Evolutionary conservation across 2,888 invertebrate genomes (phyloP).

Genomic region (Cerceris rybyensis): DNA sequence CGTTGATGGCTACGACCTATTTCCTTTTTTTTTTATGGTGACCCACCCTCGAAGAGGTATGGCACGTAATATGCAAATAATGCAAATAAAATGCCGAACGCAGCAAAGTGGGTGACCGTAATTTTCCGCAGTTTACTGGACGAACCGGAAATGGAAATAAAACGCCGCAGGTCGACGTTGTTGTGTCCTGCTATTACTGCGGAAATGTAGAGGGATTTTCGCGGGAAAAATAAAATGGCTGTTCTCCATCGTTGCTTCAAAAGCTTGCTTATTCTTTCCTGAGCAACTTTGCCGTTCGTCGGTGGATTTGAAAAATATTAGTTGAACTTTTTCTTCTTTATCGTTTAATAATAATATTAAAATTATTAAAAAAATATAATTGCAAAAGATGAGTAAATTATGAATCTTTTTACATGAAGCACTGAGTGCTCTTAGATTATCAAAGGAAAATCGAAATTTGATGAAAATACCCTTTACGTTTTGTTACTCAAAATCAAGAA

Average conservation of each 20-base stretch:
- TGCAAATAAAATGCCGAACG: constrained; percentile 63
- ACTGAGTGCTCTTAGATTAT: no score
- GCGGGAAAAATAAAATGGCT: constrained; percentile 26
- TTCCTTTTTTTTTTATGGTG: constrained; percentile 14
- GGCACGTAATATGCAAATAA: constrained; percentile 62
- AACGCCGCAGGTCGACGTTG: constrained; percentile 23
- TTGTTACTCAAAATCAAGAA: no score
- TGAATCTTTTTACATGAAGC: no score
- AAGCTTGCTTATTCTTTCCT: constrained; percentile 1
- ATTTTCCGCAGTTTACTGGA: constrained; percentile 64
- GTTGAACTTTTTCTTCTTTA: no score
- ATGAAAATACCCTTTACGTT: no score
- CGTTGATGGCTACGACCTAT: constrained; percentile 23
- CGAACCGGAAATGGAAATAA: constrained; percentile 62
- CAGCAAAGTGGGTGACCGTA: constrained; percentile 57
- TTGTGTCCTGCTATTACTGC: constrained; percentile 24
- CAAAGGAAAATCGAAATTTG: no score
- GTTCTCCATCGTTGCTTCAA: no score
- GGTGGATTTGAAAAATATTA: no score
- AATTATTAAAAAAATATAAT: no score
- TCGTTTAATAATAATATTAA: no score
- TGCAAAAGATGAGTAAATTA: no score
- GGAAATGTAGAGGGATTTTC: constrained; percentile 10
- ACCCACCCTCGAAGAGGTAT: constrained; percentile 25
- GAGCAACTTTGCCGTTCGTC: not conserved